A percentile compares a stretch with the other conserved stretches of the same genome.
Evolutionary conservation across 1,140 invertebrate genomes (phyloP).

Genomic region (Nilaparvata lugens): DNA sequence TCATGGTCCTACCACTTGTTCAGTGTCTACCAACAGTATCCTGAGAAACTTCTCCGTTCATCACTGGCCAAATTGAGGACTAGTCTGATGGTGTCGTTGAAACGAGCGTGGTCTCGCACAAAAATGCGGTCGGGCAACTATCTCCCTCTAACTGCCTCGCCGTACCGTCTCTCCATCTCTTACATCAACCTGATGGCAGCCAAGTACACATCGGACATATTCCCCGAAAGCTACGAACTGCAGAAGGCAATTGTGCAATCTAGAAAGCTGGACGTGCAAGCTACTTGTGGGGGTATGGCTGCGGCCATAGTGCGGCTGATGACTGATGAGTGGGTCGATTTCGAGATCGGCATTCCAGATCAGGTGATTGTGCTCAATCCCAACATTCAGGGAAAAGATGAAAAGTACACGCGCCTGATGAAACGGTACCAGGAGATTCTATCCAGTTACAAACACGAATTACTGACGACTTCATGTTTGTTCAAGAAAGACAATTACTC

Average conservation of each 20-base stretch:
- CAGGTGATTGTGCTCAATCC: conserved; percentile 50
- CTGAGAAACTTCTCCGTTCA: conserved; percentile 46
- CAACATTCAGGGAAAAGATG: conserved; percentile 40
- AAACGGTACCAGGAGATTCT: conserved; percentile 19
- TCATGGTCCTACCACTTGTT: conserved; percentile 54
- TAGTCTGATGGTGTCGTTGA: conserved; percentile 46
- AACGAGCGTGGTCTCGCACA: conserved; percentile 35
- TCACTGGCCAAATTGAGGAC: conserved; percentile 46
- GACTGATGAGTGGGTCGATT: conserved; percentile 23
- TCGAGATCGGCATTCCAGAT: conserved; percentile 47
- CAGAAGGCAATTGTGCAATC: not conserved
- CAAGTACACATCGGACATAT: conserved; percentile 10
- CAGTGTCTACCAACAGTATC: conserved; percentile 59
- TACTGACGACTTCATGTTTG: not conserved
- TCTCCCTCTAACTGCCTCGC: conserved; percentile 41
- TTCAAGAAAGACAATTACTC: not conserved
- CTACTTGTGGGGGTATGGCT: conserved; percentile 4
- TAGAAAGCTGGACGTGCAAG: not conserved
- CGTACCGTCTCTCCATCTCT: conserved; percentile 39
- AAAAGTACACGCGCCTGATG: conserved; percentile 39
- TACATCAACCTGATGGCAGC: conserved; percentile 9
- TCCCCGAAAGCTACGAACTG: conserved; percentile 1
- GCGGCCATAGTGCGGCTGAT: not conserved
- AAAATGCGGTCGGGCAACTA: conserved; percentile 21
- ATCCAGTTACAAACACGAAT: not conserved